Conservation (phyloP, 2,797 vertebrate species). For the Smutsia temminckii region DNA sequence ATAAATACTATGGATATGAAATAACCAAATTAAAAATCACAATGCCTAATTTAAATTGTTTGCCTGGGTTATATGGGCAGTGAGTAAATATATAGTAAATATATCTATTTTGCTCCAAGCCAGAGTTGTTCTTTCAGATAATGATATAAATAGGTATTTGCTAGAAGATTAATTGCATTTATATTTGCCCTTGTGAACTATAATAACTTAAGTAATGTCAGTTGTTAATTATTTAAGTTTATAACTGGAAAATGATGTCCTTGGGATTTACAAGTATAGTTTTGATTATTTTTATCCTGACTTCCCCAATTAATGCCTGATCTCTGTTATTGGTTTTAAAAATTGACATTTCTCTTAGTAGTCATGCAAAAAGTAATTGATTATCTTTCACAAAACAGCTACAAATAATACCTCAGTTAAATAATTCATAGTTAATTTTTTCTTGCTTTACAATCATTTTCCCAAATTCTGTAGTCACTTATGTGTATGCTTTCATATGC, state of each 20-base stretch:
- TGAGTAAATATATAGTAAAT: constrained; percentile 34
- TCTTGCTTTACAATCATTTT: neutral
- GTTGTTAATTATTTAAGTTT: constrained; percentile 44
- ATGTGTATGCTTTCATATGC: neutral
- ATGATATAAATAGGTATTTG: neutral
- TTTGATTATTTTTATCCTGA: constrained; percentile 36
- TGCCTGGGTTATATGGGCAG: neutral
- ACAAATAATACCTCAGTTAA: neutral
- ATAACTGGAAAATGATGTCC: constrained; percentile 28
- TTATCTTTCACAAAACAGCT: constrained; percentile 36
- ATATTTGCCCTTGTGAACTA: constrained; percentile 26
- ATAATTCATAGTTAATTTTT: constrained; percentile 6
- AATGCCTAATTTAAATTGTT: constrained; percentile 2
- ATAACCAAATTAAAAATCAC: neutral
- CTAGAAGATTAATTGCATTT: neutral
- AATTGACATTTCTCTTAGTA: constrained; percentile 28
- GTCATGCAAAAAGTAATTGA: constrained; percentile 3
- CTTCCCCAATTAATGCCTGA: constrained; percentile 7
- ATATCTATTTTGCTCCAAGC: neutral
- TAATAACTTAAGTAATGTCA: constrained; percentile 23
- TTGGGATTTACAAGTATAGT: constrained; percentile 37
- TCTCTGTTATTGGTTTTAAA: constrained; percentile 23
- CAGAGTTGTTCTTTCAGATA: constrained; percentile 23
- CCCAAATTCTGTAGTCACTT: neutral
- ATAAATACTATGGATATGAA: neutral